Evolutionary conservation across 2,888 invertebrate genomes (phyloP), one percentile per base, ranked within the genome.

Genomic region (Dolichomitus sp.): DNA sequence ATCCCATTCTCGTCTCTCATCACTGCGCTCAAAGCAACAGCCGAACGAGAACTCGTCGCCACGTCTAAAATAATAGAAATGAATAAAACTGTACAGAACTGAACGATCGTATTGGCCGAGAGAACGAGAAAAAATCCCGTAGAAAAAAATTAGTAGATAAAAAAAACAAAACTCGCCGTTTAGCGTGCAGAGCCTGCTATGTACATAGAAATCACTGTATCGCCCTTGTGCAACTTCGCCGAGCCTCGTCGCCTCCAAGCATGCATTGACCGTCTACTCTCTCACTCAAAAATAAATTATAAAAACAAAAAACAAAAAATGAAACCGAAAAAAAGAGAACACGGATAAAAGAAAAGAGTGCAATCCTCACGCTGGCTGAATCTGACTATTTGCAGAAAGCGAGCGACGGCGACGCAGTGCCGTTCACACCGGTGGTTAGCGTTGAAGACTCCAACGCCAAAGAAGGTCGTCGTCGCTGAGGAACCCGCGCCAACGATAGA

Each of bases 341-440:
- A 72, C 12, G 59, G 84, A 83, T 63, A 74, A 73, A 75, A 57
- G 72, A 74, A 50, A 48, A 57, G 77, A 87, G 86, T 80, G 86
- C 87, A 77, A 80, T 68, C 70, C 68, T 80, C 33, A 79, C 59
- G 87, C 88, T 91, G 83, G 90, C 90, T 90, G 80, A 89, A 90
- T 93, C 92, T 94, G 77, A 85, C 79, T 85, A 57, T 84, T 86
- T 95, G 94, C 96, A 98, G 97, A 95, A 95, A 95, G 92, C 96
- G 99, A 92, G 96, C 98, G 95, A 96, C 97, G 90, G 98, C 84
- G 83, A 95, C 95, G 90, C 96, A 97, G 93, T 97, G 98, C 94
- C 95, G 98, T 91, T 96, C 97, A 84, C 99, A 99, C 94, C 95
- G 95, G 89, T 99, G 99, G 99, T 95, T 99, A 87, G 94, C 95